A percentile compares a stretch with the other conserved stretches of the same genome.
Conservation (phyloP, 2,888 invertebrate genomes). For the Tetropium fuscum region DNA sequence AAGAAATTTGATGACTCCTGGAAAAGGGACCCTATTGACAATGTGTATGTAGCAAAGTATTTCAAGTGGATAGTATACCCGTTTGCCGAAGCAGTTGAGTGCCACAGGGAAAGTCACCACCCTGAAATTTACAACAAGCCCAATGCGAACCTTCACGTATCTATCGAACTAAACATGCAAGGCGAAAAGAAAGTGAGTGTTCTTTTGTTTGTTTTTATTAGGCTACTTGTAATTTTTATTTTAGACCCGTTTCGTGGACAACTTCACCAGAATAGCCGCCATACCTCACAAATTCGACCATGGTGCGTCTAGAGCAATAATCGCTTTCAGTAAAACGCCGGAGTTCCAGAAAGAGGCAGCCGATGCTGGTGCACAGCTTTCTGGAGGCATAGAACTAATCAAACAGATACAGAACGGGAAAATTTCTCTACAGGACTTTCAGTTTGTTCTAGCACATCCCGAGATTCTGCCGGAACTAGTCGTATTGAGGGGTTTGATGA, state of each 20-base stretch:
- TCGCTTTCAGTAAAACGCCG: conserved; percentile 81
- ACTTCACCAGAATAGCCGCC: conserved; percentile 74
- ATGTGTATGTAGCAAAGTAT: conserved; percentile 73
- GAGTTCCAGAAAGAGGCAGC: conserved; percentile 72
- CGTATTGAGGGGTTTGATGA: conserved; percentile 81
- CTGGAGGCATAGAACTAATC: conserved; percentile 80
- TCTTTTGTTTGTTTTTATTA: too few species aligned
- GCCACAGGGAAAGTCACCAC: conserved; percentile 85
- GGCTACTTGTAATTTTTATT: conserved; percentile 24
- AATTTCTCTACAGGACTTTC: conserved; percentile 72
- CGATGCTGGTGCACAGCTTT: conserved; percentile 79
- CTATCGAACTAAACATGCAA: conserved; percentile 85
- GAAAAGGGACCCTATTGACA: conserved; percentile 70
- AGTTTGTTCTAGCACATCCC: conserved; percentile 82
- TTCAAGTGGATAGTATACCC: conserved; percentile 74
- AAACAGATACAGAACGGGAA: conserved; percentile 83
- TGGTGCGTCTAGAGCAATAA: conserved; percentile 75
- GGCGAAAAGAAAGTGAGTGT: conserved; percentile 73
- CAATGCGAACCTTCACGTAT: conserved; percentile 75
- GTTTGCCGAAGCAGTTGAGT: conserved; percentile 80
- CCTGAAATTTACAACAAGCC: conserved; percentile 85
- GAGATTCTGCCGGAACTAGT: conserved; percentile 83
- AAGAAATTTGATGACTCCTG: conserved; percentile 73
- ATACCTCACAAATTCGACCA: conserved; percentile 79
- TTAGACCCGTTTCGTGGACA: conserved; percentile 77